Percentiles rank a stretch among this genome's conserved stretches.
Evolutionary conservation across 2,797 vertebrate species (phyloP).

Genomic region (Emydoidea blandingii): DNA sequence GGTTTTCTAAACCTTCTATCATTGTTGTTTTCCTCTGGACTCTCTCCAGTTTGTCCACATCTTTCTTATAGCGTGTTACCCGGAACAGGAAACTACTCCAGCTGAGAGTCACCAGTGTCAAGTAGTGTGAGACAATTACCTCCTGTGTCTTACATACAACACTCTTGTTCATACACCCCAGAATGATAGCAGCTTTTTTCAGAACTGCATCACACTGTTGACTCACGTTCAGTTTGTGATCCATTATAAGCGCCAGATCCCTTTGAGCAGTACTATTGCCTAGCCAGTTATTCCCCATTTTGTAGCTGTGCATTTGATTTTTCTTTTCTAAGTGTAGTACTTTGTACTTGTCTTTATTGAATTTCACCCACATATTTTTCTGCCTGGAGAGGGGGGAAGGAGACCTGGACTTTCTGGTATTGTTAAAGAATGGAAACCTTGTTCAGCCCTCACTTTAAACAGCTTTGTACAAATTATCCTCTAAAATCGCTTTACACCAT

Average conservation of each 20-base stretch:
- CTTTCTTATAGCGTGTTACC: background rate
- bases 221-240: background rate
- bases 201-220: background rate
- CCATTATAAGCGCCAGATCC: background rate
- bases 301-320: background rate
- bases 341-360: background rate
- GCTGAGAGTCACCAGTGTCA: background rate
- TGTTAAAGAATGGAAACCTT: background rate
- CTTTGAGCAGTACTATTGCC: background rate
- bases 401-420: background rate
- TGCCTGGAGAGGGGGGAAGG: background rate
- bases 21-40: background rate
- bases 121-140: background rate
- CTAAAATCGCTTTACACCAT: background rate
- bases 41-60: background rate
- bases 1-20: background rate
- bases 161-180: background rate
- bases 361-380: background rate
- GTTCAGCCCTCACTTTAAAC: slow-evolving; percentile 5
- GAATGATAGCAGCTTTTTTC: background rate
- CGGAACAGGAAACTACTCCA: background rate
- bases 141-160: background rate
- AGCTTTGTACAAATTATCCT: background rate
- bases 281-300: background rate
- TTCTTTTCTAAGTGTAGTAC: background rate